Percentiles rank a stretch among this genome's conserved stretches.
These are phyloP conservation scores for Cyrtorhinus lividipennis DNA, from an alignment of 1,140 invertebrate genomes.

Conservation along the genomic window DNA sequence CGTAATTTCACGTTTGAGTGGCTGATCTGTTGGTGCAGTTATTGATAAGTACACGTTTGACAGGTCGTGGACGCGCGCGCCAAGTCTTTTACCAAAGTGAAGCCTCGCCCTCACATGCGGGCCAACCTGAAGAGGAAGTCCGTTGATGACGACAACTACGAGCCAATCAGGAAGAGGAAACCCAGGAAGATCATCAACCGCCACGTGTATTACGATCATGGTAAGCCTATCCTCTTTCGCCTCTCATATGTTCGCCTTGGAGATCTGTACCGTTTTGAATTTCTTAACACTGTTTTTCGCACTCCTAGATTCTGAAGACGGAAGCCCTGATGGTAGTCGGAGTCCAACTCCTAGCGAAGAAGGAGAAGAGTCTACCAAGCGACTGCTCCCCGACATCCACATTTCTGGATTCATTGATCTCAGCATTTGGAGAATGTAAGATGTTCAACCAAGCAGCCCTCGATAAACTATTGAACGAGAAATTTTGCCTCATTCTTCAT, in stretches of 20 bases:
- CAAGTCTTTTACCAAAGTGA: constrained; percentile 63
- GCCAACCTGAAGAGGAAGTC: constrained; percentile 36
- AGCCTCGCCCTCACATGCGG: constrained; percentile 41
- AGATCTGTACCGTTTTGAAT: too few relatives aligned
- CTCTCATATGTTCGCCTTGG: constrained; percentile 1
- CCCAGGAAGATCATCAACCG: constrained; percentile 14
- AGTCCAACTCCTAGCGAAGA: constrained; percentile 25
- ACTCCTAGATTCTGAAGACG: constrained; percentile 18
- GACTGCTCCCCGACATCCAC: constrained; percentile 21
- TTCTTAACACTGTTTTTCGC: neutral
- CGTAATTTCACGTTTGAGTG: too few relatives aligned
- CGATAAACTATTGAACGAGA: too few relatives aligned
- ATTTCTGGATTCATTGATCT: constrained; percentile 49
- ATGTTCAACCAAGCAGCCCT: too few relatives aligned
- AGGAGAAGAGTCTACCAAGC: constrained; percentile 8
- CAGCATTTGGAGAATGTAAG: constrained; percentile 55
- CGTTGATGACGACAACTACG: constrained; percentile 33
- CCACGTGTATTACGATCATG: neutral
- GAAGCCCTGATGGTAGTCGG: constrained; percentile 21
- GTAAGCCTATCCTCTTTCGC: too few relatives aligned
- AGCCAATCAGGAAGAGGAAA: constrained; percentile 14
- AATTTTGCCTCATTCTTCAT: too few relatives aligned
- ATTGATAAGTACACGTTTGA: too few relatives aligned
- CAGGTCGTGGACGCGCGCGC: constrained; percentile 74
- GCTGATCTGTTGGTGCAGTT: too few relatives aligned